Conservation (phyloP, 2,113 vertebrate genomes). For the Chamaetylas fuelleborni region DNA sequence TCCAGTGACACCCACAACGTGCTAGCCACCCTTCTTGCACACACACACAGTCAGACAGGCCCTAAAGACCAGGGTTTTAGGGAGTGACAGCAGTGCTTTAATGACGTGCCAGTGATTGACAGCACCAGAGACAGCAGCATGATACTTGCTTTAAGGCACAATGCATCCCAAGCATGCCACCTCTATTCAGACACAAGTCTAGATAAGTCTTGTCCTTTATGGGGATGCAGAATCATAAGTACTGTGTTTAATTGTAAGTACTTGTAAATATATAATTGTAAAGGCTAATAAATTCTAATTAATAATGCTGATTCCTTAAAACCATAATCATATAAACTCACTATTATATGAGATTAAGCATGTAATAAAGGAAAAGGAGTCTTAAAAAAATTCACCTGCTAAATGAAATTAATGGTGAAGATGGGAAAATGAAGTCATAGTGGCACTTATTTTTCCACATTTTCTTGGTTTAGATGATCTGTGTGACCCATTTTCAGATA, state of each 20-base stretch:
- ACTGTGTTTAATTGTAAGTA: not conserved
- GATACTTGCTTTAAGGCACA: not conserved
- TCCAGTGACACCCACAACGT: not conserved
- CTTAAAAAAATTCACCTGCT: not conserved
- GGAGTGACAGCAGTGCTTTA: conserved; percentile 31
- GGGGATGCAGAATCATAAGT: not conserved
- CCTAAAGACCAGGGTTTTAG: not conserved
- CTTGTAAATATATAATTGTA: not conserved
- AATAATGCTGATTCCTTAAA: not conserved
- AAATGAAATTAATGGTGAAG: not conserved
- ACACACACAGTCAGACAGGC: not conserved
- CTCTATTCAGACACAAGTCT: not conserved
- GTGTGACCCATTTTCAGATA: not conserved
- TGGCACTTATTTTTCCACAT: not conserved
- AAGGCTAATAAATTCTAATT: not conserved
- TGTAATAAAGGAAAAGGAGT: not conserved
- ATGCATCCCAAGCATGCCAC: not conserved
- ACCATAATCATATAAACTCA: not conserved
- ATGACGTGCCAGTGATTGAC: not conserved
- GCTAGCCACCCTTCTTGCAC: conserved; percentile 17
- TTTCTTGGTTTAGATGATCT: not conserved
- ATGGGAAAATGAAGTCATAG: not conserved
- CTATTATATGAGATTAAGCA: not conserved
- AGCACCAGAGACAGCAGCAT: not conserved
- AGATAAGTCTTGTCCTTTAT: not conserved